Base-by-base conservation (phyloP, 2,113 vertebrate species). In the Crotalus helleri region DNA sequence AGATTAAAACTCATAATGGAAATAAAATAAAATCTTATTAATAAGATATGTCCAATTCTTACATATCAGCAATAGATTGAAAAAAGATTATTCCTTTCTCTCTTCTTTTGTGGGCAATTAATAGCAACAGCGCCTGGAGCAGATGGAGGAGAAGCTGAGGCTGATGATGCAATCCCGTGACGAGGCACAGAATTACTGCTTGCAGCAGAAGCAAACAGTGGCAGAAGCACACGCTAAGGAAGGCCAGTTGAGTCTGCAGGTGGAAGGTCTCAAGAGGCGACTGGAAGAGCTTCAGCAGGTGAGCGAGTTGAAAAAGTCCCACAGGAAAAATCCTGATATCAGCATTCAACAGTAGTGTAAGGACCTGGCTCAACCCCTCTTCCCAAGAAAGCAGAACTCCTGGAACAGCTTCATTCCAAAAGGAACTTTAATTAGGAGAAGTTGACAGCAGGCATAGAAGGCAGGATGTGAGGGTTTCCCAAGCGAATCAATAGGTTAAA, bases 221-320 rank as follows among this genome's bases (percentile, higher is more conserved):
- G 96, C 97, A 0, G 98, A 99, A 58, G 97, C 98, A 57, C 98
- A 99, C 87, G 97, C 97, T 9, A 98, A 97, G 95, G 98, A 96
- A 85, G 95, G 92, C 89, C 98, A 99, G 93, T 96, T 98, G 90
- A 96, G 93, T 95, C 87, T 98, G 6, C 98, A 99, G 87, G 95
- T 96, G 85, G 98, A 99, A 4, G 95, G 97, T 5, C 97, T 99
- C 92, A 96, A 94, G 46, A 98, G 98, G 91, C 97, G 97, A 87
- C 94, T 98, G 3, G 98, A 99, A 44, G 98, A 99, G 86, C 97
- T 99, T 29, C 98, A 99, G 95, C 98, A 99, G 99, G 99, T 99
- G 94, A 85, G 12, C 64, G 64, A 57, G 13, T 61, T 61, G 92
- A 86, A 86, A 61, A 21, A 3, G 55, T 29, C 26, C 11, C 21